Conservation (phyloP, 2,797 vertebrate genomes). For the Pipistrellus nathusii region DNA sequence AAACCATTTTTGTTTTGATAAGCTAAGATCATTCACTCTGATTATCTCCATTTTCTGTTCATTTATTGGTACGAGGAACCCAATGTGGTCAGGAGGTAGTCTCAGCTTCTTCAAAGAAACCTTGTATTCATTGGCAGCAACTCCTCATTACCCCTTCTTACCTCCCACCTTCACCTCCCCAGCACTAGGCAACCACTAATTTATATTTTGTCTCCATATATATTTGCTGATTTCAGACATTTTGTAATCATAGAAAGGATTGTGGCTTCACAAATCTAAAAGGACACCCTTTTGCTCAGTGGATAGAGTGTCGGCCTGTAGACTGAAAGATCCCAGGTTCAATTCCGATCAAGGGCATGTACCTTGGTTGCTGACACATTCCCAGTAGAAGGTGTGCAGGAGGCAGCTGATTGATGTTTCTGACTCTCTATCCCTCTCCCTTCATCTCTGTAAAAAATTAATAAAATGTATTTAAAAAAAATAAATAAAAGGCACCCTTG, state of each 20-base stretch:
- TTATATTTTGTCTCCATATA: neutral
- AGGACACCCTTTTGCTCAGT: neutral
- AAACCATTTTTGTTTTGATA: conserved; percentile 17
- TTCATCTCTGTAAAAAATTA: too few species aligned
- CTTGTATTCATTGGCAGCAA: neutral
- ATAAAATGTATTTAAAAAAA: too few species aligned
- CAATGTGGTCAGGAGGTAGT: neutral
- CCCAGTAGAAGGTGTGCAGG: too few species aligned
- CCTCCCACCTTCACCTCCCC: neutral
- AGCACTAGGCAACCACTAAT: neutral
- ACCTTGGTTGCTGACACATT: too few species aligned
- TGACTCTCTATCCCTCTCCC: too few species aligned
- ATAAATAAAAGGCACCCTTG: neutral
- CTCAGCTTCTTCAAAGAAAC: neutral
- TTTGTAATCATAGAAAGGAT: neutral
- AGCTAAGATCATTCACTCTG: neutral
- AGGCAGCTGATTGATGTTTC: too few species aligned
- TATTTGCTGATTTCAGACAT: neutral
- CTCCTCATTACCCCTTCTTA: neutral
- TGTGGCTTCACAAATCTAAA: neutral
- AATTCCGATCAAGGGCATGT: too few species aligned
- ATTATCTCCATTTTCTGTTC: neutral
- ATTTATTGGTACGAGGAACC: neutral
- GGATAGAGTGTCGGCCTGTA: too few species aligned
- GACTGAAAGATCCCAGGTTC: too few species aligned